A percentile compares a stretch with the other conserved stretches of the same genome.
Conservation (phyloP, 1,140 invertebrate species). For the Drosophila jambulina region DNA sequence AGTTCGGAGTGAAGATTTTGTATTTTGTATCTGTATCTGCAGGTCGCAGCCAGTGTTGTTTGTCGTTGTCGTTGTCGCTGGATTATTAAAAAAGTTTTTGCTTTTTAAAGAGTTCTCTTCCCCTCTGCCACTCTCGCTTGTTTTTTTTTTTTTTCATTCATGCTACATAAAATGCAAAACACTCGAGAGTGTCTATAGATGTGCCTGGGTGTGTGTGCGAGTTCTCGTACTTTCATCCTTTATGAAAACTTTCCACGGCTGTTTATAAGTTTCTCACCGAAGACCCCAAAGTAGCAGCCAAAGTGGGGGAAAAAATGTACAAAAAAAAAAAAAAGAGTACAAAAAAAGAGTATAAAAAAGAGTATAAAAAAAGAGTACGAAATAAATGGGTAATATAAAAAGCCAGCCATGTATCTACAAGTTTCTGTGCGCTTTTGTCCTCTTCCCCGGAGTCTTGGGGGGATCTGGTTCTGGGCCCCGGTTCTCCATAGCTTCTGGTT, state of each 20-base stretch:
- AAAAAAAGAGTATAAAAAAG: slow-evolving; percentile 14
- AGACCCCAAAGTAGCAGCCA: slow-evolving; percentile 29
- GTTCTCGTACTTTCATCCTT: slow-evolving; percentile 66
- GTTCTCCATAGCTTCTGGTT: slow-evolving; percentile 38
- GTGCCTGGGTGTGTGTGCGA: slow-evolving; percentile 31
- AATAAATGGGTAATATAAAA: slow-evolving; percentile 21
- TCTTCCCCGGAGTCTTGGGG: slow-evolving; percentile 47
- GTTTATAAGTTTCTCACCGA: slow-evolving; percentile 71
- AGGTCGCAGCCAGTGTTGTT: slow-evolving; percentile 24
- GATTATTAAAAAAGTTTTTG: slow-evolving; percentile 79
- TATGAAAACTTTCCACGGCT: slow-evolving; percentile 78
- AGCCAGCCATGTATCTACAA: slow-evolving; percentile 65
- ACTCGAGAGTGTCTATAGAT: slow-evolving; percentile 62
- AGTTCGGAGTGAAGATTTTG: slow-evolving; percentile 37
- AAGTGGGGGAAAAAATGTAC: background rate
- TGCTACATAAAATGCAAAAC: slow-evolving; percentile 77
- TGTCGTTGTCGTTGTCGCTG: slow-evolving; percentile 63
- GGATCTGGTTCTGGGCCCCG: slow-evolving; percentile 22
- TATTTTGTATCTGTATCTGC: slow-evolving; percentile 33
- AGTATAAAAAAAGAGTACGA: too few species aligned
- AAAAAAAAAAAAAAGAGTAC: slow-evolving; percentile 3
- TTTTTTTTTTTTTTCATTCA: slow-evolving; percentile 22
- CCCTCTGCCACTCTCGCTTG: background rate
- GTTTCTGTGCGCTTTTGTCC: slow-evolving; percentile 72
- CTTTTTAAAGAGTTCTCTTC: slow-evolving; percentile 70